Evolutionary conservation across 2,888 invertebrate species (phyloP), one percentile per base, ranked within the genome.

Genomic region (Drosophila borealis): DNA sequence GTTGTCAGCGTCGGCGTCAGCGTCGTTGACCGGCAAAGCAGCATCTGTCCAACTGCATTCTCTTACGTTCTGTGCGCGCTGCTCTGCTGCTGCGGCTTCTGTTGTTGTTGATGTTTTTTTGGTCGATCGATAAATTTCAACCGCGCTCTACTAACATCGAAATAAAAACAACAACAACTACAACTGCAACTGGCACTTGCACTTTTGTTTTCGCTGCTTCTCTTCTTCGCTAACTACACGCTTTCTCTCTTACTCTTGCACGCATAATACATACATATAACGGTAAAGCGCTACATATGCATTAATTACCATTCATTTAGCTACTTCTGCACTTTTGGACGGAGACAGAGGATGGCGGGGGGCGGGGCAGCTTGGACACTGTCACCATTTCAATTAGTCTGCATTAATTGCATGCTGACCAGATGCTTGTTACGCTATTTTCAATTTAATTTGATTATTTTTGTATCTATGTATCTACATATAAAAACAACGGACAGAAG

Each of bases 291-390:
- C 36, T 53, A 44, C 49, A 34, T 34, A 50, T 73, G 69, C 65
- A 63, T 70, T 74, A 79, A 77, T 79, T 70, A 51, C 59, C 79
- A 67, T 64, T 70, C 60, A 74, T 55, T 74, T 57, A 50, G 60
- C 60, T 44, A 19, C 48, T 34, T n/a, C 46, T 73, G 57, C 69
- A 72, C 8, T 67, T 71, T 66, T 63, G 51, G 48, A 21, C 39
- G 10, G 33, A n/a, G 33, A 29, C 5, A 21, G 34, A 3, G 9
- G n/a, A 6, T 4, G 46, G 34, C 13, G 3, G 9, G 14, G 2
- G 5, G 13, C 3, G 21, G 3, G 29, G 13, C 17, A 11, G 42
- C 13, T 19, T 33, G 25, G 4, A 21, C 55, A 42, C 51, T 49
- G 41, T n/a, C 39, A 51, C 46, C 37, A 70, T 75, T 54, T 70